A percentile compares a stretch with the other conserved stretches of the same genome.
These are phyloP conservation scores for Serripes groenlandicus DNA, from an alignment of 2,888 invertebrate genomes.

Conservation along the genomic window DNA sequence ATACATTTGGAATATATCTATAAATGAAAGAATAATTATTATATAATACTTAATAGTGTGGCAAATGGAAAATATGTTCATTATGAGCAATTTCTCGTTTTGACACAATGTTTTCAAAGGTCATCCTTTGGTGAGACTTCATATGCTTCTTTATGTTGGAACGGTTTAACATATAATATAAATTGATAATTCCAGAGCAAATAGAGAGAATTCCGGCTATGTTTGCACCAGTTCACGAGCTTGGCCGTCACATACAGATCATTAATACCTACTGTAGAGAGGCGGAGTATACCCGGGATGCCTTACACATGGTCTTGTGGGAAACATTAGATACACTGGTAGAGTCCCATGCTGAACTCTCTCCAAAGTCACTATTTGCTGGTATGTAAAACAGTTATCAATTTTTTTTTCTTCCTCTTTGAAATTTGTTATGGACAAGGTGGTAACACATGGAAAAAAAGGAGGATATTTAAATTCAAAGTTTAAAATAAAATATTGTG, in stretches of 20 bases:
- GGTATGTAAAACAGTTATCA: conserved; percentile 69
- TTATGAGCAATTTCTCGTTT: neutral
- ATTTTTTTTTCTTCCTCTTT: neutral
- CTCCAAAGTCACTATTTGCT: conserved; percentile 82
- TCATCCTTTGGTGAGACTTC: neutral
- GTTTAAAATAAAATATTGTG: too few relatives aligned
- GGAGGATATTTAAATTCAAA: too few relatives aligned
- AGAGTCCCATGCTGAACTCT: conserved; percentile 76
- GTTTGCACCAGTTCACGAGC: conserved; percentile 84
- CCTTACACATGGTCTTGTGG: conserved; percentile 82
- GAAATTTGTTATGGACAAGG: neutral
- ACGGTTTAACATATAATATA: neutral
- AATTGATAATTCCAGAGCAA: conserved; percentile 73
- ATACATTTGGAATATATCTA: too few relatives aligned
- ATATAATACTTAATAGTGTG: too few relatives aligned
- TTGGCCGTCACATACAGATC: conserved; percentile 82
- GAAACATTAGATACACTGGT: conserved; percentile 83
- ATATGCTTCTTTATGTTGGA: neutral
- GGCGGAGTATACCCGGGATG: conserved; percentile 81
- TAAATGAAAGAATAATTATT: too few relatives aligned
- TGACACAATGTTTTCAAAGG: neutral
- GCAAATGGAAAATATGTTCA: neutral
- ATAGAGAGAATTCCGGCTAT: conserved; percentile 76
- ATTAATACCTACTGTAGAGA: conserved; percentile 84
- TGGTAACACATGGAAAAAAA: too few relatives aligned